Base-by-base conservation (phyloP, 2,888 invertebrate species). In the Archips crataeganus region DNA sequence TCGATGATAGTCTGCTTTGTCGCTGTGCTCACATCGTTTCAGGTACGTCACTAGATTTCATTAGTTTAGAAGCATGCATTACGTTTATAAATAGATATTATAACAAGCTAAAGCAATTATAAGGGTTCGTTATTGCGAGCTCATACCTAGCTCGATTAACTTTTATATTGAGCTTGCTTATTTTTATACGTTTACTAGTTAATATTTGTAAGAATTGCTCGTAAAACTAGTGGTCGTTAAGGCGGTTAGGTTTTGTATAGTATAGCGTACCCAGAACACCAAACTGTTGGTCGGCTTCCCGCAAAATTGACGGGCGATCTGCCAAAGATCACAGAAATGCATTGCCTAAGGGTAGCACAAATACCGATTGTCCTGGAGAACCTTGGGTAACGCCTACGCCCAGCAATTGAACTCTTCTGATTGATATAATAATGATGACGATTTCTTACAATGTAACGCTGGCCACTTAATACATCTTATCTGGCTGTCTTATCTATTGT, bases 1-100 rank as follows among this genome's bases (percentile, higher is more conserved):
- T 94, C 94, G 88, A 94, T 94, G 94, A 93, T 94, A 94, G 91
- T 94, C 92, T 94, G 92, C 89, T 93, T 94, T 87, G 89, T 94
- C 75, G 94, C 93, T 91, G 94, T 94, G 86, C 90, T 93, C 82
- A 88, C 93, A 86, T 92, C 93, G 89, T 93, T 91, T 93, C 93
- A 94, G 94, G 94, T 94, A 92, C 79, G 91, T 91, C 66, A 66
- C 70, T 76, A 67, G 13, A 68, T 77, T 75, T 76, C 45, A 57
- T 36, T 64, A 74, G 36, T 72, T 66, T 59, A 45, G 51, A 75
- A 68, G 75, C 68, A 67, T 68, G 63, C 54, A 57, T 65, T 10
- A 36, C 23, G 5, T n/a, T 3, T 32, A 59, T 3, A 34, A 1
- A 39, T 39, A 34, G 4, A 39, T 39, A 11, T n/a, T 36, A 60